Evolutionary conservation across 2,797 vertebrate genomes (phyloP).

Genomic region (Aphelocoma californica): DNA sequence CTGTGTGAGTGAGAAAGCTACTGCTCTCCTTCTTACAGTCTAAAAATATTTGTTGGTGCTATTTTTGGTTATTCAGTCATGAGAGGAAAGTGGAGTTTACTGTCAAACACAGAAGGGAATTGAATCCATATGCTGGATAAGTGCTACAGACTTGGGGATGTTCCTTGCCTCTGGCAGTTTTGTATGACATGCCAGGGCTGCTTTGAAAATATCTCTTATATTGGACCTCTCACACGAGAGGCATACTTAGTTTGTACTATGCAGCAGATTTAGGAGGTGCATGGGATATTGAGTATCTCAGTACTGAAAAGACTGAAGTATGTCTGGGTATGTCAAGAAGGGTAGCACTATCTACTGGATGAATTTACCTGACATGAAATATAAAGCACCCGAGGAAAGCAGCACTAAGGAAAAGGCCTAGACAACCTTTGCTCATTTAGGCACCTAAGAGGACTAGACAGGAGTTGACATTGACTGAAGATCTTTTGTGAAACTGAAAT

Average conservation of each 20-base stretch:
- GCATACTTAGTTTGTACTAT: not conserved
- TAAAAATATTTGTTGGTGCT: constrained; percentile 40
- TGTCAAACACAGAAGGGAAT: not conserved
- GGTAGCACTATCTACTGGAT: not conserved
- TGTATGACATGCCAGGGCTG: not conserved
- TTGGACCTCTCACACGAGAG: not conserved
- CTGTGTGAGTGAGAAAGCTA: not conserved
- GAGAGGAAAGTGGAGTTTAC: constrained; percentile 23
- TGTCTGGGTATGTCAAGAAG: not conserved
- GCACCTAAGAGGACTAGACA: not conserved
- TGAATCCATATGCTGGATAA: constrained; percentile 18
- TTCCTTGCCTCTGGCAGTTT: constrained; percentile 15
- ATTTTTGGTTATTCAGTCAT: constrained; percentile 19
- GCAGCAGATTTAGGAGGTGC: not conserved
- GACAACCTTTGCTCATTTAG: not conserved
- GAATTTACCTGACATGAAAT: not conserved
- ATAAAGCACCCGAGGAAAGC: not conserved
- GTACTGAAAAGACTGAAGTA: not conserved
- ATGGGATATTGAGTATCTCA: not conserved
- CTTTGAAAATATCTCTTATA: constrained; percentile 4
- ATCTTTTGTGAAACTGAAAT: not conserved
- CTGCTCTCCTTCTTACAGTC: not conserved
- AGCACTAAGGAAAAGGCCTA: not conserved
- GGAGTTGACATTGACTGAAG: not conserved
- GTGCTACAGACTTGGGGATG: not conserved